Evolutionary conservation across 2,888 invertebrate species (phyloP).

Genomic region (Cataglyphis altisquamis): DNA sequence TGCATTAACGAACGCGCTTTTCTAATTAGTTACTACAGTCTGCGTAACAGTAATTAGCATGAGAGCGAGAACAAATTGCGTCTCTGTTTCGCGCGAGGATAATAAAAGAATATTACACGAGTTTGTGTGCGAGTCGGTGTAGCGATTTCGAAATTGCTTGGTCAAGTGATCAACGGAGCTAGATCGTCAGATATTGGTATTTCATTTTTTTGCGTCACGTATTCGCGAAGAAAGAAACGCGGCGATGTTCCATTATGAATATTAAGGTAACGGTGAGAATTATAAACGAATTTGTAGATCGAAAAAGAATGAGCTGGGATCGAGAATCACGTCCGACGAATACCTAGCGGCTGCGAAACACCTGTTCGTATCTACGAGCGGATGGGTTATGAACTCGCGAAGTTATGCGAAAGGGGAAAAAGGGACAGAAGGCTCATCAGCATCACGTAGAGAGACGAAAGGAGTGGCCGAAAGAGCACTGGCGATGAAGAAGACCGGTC

Average conservation of each 20-base stretch:
- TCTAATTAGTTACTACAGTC: constrained; percentile 64
- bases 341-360: constrained; percentile 63
- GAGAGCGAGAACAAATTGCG: constrained; percentile 30
- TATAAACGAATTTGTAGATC: constrained; percentile 57
- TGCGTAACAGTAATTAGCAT: constrained; percentile 61
- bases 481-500: constrained; percentile 63
- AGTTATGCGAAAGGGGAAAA: constrained; percentile 72
- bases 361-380: constrained; percentile 68
- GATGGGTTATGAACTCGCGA: constrained; percentile 60
- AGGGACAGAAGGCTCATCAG: constrained; percentile 1
- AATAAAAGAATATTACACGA: not conserved
- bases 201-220: not conserved
- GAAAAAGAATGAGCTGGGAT: constrained; percentile 18
- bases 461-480: constrained; percentile 60
- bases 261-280: constrained; percentile 60
- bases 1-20: constrained; percentile 59
- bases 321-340: constrained; percentile 48
- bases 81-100: not conserved
- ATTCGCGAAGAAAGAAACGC: not conserved
- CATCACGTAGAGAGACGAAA: constrained; percentile 56
- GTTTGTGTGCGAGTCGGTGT: not conserved
- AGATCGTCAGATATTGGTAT: not conserved
- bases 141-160: not conserved
- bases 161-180: not conserved
- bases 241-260: not conserved